phyloP scores from a whole-genome alignment of 2,888 invertebrate genomes.

The Pristionchus japonicus region DNA sequence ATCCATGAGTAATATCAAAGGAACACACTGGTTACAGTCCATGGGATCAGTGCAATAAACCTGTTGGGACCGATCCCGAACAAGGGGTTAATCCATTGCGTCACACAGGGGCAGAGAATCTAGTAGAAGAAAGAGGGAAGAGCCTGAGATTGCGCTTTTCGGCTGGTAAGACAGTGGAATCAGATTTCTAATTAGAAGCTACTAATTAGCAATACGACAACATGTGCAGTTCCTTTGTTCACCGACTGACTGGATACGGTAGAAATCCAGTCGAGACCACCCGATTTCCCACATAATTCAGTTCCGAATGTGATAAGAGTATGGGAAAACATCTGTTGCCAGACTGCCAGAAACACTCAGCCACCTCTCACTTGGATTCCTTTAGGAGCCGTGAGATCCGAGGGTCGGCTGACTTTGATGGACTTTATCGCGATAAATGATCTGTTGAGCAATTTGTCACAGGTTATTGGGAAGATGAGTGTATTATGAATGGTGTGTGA shows the following conservation, averaged over 20 bases:
- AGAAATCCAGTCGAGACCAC: neutral
- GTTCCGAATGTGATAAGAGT: conserved; percentile 37
- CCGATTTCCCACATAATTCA: conserved; percentile 18
- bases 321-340: conserved; percentile 25
- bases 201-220: conserved; percentile 1
- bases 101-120: neutral
- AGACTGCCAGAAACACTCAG: neutral
- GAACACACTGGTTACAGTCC: conserved; percentile 8
- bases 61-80: neutral
- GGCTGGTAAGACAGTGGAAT: conserved; percentile 11
- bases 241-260: neutral
- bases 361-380: neutral
- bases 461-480: neutral
- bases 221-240: neutral
- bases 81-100: conserved; percentile 21
- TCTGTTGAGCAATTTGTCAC: neutral
- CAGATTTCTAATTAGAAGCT: neutral
- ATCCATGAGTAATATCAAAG: neutral
- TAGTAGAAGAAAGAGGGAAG: neutral
- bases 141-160: conserved; percentile 38
- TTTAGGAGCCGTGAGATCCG: conserved; percentile 16
- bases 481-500: conserved; percentile 33
- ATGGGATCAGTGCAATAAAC: conserved; percentile 26
- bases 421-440: conserved; percentile 22
- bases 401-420: conserved; percentile 17